A percentile compares a stretch with the other conserved stretches of the same genome.
phyloP scores from a whole-genome alignment of 2,797 vertebrate species.

The Xiphophorus birchmanni region DNA sequence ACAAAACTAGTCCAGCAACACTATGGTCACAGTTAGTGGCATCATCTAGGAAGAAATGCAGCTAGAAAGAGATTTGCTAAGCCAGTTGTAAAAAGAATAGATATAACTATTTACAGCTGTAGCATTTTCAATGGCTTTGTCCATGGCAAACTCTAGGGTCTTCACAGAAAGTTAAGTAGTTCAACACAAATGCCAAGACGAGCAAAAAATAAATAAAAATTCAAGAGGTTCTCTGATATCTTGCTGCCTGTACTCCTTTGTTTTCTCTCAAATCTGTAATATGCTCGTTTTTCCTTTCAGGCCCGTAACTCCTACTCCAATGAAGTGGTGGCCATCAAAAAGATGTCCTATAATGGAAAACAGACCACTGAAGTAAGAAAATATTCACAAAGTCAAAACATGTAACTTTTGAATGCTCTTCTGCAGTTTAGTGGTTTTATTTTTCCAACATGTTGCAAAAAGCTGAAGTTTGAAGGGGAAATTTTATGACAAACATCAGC shows the following conservation, averaged over 20 bases:
- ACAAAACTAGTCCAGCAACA: neutral
- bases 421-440: neutral
- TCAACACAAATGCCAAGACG: neutral
- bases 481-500: neutral
- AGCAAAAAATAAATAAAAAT: neutral
- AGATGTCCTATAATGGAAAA: constrained; percentile 99
- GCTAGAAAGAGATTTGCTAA: neutral
- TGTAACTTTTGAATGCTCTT: neutral
- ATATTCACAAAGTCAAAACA: neutral
- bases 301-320: constrained; percentile 95
- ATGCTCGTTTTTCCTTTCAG: constrained; percentile 66
- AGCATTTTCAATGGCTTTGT: neutral
- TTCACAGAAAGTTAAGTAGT: neutral
- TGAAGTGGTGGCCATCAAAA: constrained; percentile 99
- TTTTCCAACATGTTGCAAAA: constrained; percentile 10
- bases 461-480: neutral
- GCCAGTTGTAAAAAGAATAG: neutral
- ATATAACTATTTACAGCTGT: neutral
- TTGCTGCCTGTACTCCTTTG: neutral
- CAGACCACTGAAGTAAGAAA: constrained; percentile 91
- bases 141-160: neutral
- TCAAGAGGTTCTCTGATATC: neutral
- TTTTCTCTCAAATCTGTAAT: neutral
- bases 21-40: neutral
- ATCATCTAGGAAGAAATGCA: neutral